Evolutionary conservation across 2,797 vertebrate genomes (phyloP), one percentile per base, ranked within the genome.

Genomic region (Nyctalus aviator): DNA sequence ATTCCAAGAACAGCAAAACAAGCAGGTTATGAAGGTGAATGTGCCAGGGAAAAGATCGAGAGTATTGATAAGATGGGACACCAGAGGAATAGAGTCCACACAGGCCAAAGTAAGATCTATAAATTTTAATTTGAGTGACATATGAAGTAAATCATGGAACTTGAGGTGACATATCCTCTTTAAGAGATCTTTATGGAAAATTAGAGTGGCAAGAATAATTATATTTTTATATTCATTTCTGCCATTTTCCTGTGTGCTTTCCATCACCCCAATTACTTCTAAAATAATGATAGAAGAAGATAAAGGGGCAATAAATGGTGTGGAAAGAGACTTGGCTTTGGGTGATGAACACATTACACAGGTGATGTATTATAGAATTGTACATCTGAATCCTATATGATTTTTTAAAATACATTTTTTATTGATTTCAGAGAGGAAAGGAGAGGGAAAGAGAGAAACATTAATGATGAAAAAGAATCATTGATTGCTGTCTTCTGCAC

Each of bases 61-160:
- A 25, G 48, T 2, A 13, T 3, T 3, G 4, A 2, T 13, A 18
- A 5, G 4, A 41, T 3, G 6, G 35, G 8, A 78, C 14, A 8
- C 11, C 25, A 62, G 3, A 9, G 50, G 20, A 32, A 35, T 7
- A 13, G 17, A 64, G 10, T 71, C 44, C 64, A 82, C 62, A 23
- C 17, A 18, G 64, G n/a, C 35, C 17, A 8, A 2, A 20, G 10
- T n/a, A 48, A 32, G 8, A 41, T 64, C 2, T 64, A 25, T 48
- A 12, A 21, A 68, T 64, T 76, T 89, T 41, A 76, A 20, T 72
- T 0, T 72, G 35, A 71, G 10, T 66, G 50, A 64, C 53, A 41
- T 75, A 62, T 20, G 2, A 87, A 68, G 12, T 59, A 46, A 77
- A 53, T 27, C 32, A 62, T 32, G 25, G 4, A 11, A 12, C 64